phyloP scores from a whole-genome alignment of 2,888 invertebrate genomes.

The Erannis defoliaria region DNA sequence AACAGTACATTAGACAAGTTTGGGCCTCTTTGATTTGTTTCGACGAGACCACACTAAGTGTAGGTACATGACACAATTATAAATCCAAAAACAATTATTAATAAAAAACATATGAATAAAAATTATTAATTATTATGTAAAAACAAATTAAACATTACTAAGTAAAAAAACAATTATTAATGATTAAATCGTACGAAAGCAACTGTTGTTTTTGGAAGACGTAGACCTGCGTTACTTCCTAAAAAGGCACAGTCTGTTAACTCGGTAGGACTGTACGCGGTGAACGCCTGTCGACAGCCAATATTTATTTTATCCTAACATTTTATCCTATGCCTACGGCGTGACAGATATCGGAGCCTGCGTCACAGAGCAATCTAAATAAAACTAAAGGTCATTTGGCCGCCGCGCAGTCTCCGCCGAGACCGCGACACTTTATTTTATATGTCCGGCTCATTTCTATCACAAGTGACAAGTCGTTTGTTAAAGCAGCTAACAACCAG shows the following conservation, averaged over 20 bases:
- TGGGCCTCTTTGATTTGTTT: no score
- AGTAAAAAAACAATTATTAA: no score
- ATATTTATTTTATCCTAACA: slow-evolving; percentile 11
- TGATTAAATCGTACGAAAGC: no score
- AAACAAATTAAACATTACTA: no score
- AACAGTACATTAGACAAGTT: no score
- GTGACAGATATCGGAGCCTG: slow-evolving; percentile 20
- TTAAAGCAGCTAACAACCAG: neutral
- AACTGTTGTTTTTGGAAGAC: no score
- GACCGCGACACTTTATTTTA: neutral
- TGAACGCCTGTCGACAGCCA: neutral
- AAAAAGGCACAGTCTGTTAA: neutral
- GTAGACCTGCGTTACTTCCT: neutral
- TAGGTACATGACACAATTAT: no score
- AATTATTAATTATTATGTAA: no score
- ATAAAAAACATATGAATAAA: no score
- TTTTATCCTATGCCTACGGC: slow-evolving; percentile 16
- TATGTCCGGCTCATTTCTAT: slow-evolving; percentile 17
- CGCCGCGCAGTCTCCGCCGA: slow-evolving; percentile 38
- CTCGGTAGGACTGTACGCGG: neutral
- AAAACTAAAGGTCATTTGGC: slow-evolving; percentile 32
- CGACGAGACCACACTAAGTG: no score
- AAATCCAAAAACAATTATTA: no score
- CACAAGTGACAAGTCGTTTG: slow-evolving; percentile 17
- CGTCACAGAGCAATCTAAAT: slow-evolving; percentile 35